Conservation (phyloP, 2,113 vertebrate species). For the Engraulis encrasicolus region DNA sequence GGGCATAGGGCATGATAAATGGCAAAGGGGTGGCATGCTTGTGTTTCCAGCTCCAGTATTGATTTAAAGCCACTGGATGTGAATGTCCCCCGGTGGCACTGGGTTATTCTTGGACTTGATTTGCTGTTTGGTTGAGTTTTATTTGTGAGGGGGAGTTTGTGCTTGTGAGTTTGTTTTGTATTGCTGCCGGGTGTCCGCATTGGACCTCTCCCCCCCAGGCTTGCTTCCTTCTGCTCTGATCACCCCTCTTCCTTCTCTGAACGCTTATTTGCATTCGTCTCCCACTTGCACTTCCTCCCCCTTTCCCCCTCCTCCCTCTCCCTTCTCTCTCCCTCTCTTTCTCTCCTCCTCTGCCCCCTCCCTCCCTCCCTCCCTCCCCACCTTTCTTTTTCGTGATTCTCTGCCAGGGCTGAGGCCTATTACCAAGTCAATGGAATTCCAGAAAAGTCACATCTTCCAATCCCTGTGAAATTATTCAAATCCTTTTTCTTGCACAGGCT, state of each 20-base stretch:
- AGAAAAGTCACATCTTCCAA: slow-evolving; percentile 21
- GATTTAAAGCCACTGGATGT: slow-evolving; percentile 1
- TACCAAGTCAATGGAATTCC: slow-evolving; percentile 21
- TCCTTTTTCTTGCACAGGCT: neutral
- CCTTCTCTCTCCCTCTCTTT: neutral
- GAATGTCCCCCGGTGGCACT: neutral
- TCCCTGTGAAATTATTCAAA: slow-evolving; percentile 23
- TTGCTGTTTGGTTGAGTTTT: neutral
- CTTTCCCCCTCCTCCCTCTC: neutral
- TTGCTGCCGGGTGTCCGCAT: neutral
- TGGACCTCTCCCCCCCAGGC: neutral
- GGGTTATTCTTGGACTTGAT: slow-evolving; percentile 7
- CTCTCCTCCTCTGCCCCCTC: too few relatives aligned
- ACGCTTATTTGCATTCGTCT: slow-evolving; percentile 12
- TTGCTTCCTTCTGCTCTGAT: neutral
- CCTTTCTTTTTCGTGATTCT: neutral
- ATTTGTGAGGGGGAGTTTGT: neutral
- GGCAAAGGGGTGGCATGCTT: neutral
- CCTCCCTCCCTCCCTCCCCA: too few relatives aligned
- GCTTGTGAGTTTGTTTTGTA: neutral
- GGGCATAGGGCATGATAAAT: neutral
- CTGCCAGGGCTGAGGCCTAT: slow-evolving; percentile 10
- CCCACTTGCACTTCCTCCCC: neutral
- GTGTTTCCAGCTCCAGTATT: neutral
- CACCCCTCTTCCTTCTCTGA: neutral